Conservation (phyloP, 2,888 invertebrate genomes). For the Sericinus montela region DNA sequence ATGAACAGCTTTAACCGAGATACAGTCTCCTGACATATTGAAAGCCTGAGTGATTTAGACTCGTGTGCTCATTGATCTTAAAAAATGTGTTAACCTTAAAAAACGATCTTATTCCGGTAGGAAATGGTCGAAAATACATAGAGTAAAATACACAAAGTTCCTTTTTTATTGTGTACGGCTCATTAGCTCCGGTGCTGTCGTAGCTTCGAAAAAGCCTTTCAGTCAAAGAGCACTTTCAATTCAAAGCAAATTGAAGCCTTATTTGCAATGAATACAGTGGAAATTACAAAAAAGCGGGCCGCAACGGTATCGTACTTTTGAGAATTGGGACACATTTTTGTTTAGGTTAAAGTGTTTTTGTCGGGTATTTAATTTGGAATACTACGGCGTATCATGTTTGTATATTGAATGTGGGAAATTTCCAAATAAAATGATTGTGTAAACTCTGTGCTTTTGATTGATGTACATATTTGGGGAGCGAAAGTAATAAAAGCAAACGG, state of each 20-base stretch:
- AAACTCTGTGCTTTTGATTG: slow-evolving; percentile 11
- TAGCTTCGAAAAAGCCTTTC: slow-evolving; percentile 39
- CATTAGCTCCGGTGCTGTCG: slow-evolving; percentile 43
- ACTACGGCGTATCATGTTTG: slow-evolving; percentile 31
- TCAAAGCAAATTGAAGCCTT: slow-evolving; percentile 7
- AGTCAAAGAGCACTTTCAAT: slow-evolving; percentile 40
- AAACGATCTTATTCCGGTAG: slow-evolving; percentile 29
- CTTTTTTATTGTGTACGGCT: slow-evolving; percentile 50
- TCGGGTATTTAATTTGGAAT: slow-evolving; percentile 36
- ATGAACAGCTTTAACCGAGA: slow-evolving; percentile 1
- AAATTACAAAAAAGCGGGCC: slow-evolving; percentile 21
- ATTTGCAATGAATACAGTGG: slow-evolving; percentile 16
- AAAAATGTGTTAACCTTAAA: slow-evolving; percentile 19
- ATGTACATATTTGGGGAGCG: slow-evolving; percentile 6
- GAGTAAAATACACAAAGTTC: slow-evolving; percentile 36
- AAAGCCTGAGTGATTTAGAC: slow-evolving; percentile 13
- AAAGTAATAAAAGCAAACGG: not conserved
- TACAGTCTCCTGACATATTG: slow-evolving; percentile 11
- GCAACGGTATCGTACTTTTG: slow-evolving; percentile 23
- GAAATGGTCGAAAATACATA: slow-evolving; percentile 25
- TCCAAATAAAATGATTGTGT: slow-evolving; percentile 17
- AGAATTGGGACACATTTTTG: slow-evolving; percentile 48
- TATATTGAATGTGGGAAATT: slow-evolving; percentile 33
- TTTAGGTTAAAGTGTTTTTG: slow-evolving; percentile 40
- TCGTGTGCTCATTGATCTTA: slow-evolving; percentile 21